Percentiles rank a stretch among this genome's conserved stretches.
Evolutionary conservation across 92 coral and sea anemone species (phyloP).

Genomic region (Isaurus tuberculatus): DNA sequence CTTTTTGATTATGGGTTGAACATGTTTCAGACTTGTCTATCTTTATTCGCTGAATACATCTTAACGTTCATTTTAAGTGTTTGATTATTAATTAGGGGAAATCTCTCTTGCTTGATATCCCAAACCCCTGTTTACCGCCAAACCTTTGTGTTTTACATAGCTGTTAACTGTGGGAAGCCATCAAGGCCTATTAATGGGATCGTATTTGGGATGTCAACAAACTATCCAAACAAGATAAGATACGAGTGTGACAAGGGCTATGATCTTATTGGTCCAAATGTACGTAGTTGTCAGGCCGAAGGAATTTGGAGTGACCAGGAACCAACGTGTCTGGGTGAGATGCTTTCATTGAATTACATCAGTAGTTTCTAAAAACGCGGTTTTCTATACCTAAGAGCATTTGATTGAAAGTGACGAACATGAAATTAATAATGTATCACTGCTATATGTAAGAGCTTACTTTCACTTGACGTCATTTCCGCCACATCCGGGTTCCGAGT

Average conservation of each 20-base stretch:
- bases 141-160: conserved; percentile 25
- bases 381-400: no score
- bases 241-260: conserved; percentile 80
- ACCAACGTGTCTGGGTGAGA: conserved; percentile 63
- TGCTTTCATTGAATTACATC: background rate
- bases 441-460: no score
- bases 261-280: conserved; percentile 63
- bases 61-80: no score
- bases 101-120: background rate
- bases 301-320: conserved; percentile 75
- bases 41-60: no score
- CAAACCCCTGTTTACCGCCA: background rate
- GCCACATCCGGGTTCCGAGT: no score
- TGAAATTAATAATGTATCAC: no score
- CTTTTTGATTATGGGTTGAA: no score
- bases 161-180: conserved; percentile 73
- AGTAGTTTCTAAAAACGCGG: no score
- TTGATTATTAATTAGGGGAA: no score
- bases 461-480: no score
- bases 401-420: no score
- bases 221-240: conserved; percentile 59
- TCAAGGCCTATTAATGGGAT: conserved; percentile 60
- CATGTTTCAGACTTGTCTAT: no score
- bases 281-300: conserved; percentile 69
- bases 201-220: conserved; percentile 51